phyloP scores from a whole-genome alignment of 2,113 vertebrate genomes.

The Cryptomyrus ogoouensis region DNA sequence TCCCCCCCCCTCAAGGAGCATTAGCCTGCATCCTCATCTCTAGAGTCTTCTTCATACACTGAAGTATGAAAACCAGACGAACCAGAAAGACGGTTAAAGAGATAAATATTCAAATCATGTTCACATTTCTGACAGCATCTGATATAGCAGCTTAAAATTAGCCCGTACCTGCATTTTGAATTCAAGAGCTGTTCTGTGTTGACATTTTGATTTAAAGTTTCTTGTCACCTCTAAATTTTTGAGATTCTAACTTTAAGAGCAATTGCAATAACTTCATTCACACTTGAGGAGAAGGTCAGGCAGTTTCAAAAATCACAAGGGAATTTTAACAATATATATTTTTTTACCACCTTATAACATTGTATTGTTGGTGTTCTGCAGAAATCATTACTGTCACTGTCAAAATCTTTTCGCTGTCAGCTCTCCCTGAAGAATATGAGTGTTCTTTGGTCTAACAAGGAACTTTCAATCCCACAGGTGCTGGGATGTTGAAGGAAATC shows the following conservation, averaged over 20 bases:
- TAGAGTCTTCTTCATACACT: not conserved
- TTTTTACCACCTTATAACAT: not conserved
- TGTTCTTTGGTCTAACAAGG: not conserved
- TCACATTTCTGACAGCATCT: not conserved
- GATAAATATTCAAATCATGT: not conserved
- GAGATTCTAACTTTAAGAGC: not conserved
- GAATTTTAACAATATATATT: not conserved
- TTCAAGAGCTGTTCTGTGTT: not conserved
- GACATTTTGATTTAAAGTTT: not conserved
- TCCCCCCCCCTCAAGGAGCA: not conserved
- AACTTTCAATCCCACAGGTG: not conserved
- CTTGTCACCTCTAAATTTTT: not conserved
- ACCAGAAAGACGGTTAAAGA: not conserved
- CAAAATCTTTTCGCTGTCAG: not conserved
- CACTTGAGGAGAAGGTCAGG: not conserved
- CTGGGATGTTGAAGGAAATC: not conserved
- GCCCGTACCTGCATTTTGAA: not conserved
- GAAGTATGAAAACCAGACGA: not conserved
- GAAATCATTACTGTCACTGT: not conserved
- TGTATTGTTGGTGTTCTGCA: not conserved
- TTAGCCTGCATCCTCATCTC: not conserved
- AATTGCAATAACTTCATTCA: not conserved
- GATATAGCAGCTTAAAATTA: not conserved
- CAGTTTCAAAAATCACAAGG: not conserved
- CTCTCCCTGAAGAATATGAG: not conserved